Percentiles rank a stretch among this genome's conserved stretches.
These are phyloP conservation scores for Babylonia areolata DNA, from an alignment of 1,140 invertebrate species.

Conservation along the genomic window DNA sequence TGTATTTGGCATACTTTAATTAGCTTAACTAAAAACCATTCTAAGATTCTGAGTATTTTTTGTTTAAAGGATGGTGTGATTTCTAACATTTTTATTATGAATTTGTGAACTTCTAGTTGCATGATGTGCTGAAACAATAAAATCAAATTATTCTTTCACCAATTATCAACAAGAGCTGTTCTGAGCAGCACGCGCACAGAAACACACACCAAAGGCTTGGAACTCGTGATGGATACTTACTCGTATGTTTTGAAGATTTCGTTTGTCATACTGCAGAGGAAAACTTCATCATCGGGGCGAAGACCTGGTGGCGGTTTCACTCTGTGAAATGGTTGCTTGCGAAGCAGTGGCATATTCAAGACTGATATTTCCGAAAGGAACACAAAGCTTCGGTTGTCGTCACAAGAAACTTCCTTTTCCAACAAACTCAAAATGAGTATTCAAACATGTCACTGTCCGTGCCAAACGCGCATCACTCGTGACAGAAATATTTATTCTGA, in stretches of 20 bases:
- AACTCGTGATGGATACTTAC: conserved; percentile 84
- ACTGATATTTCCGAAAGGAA: conserved; percentile 78
- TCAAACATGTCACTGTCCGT: conserved; percentile 3
- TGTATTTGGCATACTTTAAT: too few species aligned
- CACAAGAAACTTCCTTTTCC: background rate
- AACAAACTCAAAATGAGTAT: background rate
- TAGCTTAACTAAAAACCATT: too few species aligned
- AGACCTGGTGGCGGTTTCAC: conserved; percentile 80
- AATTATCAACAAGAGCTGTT: too few species aligned
- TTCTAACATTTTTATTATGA: too few species aligned
- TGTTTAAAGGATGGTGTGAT: too few species aligned
- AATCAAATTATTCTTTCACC: too few species aligned
- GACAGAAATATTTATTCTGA: conserved; percentile 23
- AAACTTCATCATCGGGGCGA: conserved; percentile 93
- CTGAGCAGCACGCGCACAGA: too few species aligned
- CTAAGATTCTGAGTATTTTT: too few species aligned
- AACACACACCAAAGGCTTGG: too few species aligned
- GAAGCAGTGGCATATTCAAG: conserved; percentile 93
- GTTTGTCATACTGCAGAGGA: conserved; percentile 94
- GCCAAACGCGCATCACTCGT: conserved; percentile 23
- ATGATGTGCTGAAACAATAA: too few species aligned
- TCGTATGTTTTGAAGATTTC: conserved; percentile 98
- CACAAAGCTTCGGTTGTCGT: conserved; percentile 60
- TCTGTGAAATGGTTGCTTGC: conserved; percentile 89
- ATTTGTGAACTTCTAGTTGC: too few species aligned